These are phyloP conservation scores for Acromyrmex heyeri DNA, from an alignment of 1,140 invertebrate genomes.

Conservation along the genomic window DNA sequence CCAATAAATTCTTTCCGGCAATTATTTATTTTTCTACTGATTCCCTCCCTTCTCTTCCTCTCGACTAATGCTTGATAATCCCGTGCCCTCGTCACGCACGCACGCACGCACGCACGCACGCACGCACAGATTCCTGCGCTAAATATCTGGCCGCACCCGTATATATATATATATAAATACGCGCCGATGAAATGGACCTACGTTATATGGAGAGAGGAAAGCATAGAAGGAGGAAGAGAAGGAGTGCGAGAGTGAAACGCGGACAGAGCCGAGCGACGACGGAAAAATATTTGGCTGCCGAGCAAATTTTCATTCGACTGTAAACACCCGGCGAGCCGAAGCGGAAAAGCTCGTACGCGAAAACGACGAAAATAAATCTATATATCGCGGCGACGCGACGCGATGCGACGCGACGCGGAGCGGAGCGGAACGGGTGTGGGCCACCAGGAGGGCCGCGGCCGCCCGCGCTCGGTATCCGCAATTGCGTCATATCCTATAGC, in stretches of 20 bases:
- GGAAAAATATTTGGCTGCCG: slow-evolving; percentile 77
- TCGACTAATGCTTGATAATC: background rate
- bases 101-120: too few species aligned
- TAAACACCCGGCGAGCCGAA: slow-evolving; percentile 75
- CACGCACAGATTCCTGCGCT: slow-evolving; percentile 45
- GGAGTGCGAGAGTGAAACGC: background rate
- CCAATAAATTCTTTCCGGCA: slow-evolving; percentile 76
- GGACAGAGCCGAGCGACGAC: slow-evolving; percentile 47
- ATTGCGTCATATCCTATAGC: slow-evolving; percentile 73
- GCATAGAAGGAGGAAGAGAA: slow-evolving; percentile 4
- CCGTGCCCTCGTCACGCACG: slow-evolving; percentile 3
- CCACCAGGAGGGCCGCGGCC: too few species aligned
- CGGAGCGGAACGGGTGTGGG: too few species aligned
- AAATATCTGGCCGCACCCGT: slow-evolving; percentile 55
- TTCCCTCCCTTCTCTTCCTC: background rate
- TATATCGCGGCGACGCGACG: slow-evolving; percentile 52
- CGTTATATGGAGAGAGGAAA: background rate
- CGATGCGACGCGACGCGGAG: background rate
- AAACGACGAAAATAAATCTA: slow-evolving; percentile 73
- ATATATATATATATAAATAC: slow-evolving; percentile 40
- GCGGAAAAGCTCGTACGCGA: slow-evolving; percentile 75
- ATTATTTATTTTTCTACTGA: slow-evolving; percentile 72
- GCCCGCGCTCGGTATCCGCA: slow-evolving; percentile 66
- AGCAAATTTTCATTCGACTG: slow-evolving; percentile 78
- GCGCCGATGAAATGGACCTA: slow-evolving; percentile 66